Conservation (phyloP, 2,888 invertebrate genomes). For the Nemotelus pantherinus region DNA sequence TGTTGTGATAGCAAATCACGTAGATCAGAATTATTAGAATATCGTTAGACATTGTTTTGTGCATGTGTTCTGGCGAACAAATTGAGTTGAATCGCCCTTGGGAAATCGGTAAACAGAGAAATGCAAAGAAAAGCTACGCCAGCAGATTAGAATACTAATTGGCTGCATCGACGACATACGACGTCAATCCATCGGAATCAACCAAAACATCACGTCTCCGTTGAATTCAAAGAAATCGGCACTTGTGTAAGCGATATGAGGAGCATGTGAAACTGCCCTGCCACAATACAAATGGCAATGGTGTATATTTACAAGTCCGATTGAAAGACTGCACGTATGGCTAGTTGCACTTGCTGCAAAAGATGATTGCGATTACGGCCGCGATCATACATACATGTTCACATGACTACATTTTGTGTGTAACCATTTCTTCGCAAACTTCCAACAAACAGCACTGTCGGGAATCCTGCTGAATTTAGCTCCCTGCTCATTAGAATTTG, state of each 20-base stretch:
- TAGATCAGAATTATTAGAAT: constrained; percentile 34
- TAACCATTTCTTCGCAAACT: no score
- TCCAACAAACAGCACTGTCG: no score
- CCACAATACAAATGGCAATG: neutral
- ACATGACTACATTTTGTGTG: no score
- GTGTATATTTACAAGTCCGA: no score
- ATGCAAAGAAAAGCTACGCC: neutral
- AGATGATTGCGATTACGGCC: no score
- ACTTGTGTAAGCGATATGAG: neutral
- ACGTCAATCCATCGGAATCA: constrained; percentile 7
- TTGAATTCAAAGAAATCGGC: constrained; percentile 33
- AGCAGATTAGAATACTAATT: constrained; percentile 39
- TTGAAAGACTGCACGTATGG: no score
- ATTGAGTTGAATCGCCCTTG: constrained; percentile 19
- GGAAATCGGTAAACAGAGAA: constrained; percentile 20
- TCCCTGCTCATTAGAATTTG: no score
- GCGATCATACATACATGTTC: no score
- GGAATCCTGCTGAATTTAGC: no score
- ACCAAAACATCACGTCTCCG: constrained; percentile 34
- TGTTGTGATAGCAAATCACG: constrained; percentile 33
- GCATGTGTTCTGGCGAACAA: no score
- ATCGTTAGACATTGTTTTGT: constrained; percentile 16
- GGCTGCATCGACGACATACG: no score
- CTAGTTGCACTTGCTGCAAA: no score
- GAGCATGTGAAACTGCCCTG: neutral